phyloP scores from a whole-genome alignment of 2,888 invertebrate species.

The Crossocerus cetratus region DNA sequence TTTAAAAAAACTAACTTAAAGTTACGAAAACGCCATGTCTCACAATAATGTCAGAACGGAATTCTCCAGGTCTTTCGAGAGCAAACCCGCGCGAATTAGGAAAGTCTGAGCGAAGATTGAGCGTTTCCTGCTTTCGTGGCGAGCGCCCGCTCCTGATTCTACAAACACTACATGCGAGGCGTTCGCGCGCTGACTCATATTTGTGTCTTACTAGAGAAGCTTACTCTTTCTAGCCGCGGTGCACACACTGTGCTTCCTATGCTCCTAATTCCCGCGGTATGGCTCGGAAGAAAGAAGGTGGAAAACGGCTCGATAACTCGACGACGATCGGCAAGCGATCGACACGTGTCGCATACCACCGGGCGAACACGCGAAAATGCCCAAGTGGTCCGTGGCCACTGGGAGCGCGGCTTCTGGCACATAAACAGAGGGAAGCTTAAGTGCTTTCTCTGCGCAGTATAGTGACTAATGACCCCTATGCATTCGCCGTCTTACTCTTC shows the following conservation, averaged over 20 bases:
- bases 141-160: too few relatives aligned
- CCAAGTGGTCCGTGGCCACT: too few relatives aligned
- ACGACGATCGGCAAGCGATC: conserved; percentile 7
- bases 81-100: not conserved
- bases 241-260: conserved; percentile 5
- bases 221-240: conserved; percentile 3
- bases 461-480: too few relatives aligned
- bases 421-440: too few relatives aligned
- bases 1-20: too few relatives aligned
- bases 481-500: not conserved
- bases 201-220: conserved; percentile 18
- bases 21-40: too few relatives aligned
- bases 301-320: too few relatives aligned
- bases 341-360: conserved; percentile 28
- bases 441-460: too few relatives aligned
- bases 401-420: too few relatives aligned
- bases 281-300: conserved; percentile 1
- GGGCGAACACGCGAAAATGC: too few relatives aligned
- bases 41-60: too few relatives aligned
- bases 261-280: conserved; percentile 9
- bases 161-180: not conserved
- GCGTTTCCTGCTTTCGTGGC: not conserved
- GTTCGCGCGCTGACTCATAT: conserved; percentile 13
- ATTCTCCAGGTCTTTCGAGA: too few relatives aligned
- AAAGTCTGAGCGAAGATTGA: not conserved